Conservation (phyloP, 2,113 vertebrate genomes). For the Percina caprodes region DNA sequence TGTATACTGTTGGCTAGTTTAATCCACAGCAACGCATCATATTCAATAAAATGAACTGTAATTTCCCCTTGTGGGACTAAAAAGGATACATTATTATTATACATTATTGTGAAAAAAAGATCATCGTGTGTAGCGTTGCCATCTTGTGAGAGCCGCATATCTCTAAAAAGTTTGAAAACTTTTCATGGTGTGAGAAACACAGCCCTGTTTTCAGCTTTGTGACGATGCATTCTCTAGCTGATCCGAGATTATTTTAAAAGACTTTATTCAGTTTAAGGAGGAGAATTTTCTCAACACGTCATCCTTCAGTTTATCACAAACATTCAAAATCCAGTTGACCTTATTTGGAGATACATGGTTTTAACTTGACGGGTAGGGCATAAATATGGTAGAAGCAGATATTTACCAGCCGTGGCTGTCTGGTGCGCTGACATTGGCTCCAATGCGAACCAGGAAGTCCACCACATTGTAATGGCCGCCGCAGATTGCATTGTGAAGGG, state of each 20-base stretch:
- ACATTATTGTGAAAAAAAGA: no score
- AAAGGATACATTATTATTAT: no score
- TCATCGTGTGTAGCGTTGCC: no score
- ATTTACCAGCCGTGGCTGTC: constrained; percentile 94
- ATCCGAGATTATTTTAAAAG: neutral
- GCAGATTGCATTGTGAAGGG: constrained; percentile 93
- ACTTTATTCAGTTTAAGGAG: neutral
- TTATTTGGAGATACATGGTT: neutral
- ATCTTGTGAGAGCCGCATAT: no score
- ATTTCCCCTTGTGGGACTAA: no score
- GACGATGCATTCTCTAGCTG: neutral
- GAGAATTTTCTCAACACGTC: neutral
- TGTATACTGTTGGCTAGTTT: no score
- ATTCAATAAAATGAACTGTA: no score
- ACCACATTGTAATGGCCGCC: constrained; percentile 89
- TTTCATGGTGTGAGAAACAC: neutral
- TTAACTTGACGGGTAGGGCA: no score
- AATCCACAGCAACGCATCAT: no score
- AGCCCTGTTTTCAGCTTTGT: neutral
- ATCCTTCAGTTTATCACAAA: neutral
- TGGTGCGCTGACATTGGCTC: constrained; percentile 90
- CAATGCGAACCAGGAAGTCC: constrained; percentile 88
- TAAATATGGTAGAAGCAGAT: neutral
- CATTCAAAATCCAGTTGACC: neutral
- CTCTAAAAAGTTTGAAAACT: no score